A percentile compares a stretch with the other conserved stretches of the same genome.
These are phyloP conservation scores for Epinephelus lanceolatus DNA, from an alignment of 2,113 vertebrate species.

Conservation along the genomic window DNA sequence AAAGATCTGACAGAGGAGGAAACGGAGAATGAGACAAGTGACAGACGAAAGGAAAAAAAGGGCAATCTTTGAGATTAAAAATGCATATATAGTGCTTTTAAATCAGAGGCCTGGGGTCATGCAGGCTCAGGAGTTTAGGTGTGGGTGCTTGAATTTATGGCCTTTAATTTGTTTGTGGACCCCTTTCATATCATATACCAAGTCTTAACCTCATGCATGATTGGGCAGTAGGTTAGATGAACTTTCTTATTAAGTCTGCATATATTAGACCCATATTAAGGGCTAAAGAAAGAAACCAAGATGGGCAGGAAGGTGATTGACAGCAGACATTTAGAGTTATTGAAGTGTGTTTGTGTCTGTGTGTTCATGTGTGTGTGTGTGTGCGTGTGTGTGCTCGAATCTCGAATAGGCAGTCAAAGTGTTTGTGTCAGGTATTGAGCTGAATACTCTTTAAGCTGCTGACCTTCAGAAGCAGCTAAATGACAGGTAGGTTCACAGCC, in stretches of 20 bases:
- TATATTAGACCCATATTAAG: constrained; percentile 53
- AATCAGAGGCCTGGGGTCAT: constrained; percentile 37
- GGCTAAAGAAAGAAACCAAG: constrained; percentile 25
- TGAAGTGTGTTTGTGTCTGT: constrained; percentile 26
- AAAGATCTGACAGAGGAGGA: constrained; percentile 51
- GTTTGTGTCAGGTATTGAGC: constrained; percentile 65
- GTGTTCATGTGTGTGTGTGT: neutral
- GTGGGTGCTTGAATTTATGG: constrained; percentile 18
- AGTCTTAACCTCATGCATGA: constrained; percentile 17
- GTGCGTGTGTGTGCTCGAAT: constrained; percentile 3
- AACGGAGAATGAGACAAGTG: constrained; percentile 38
- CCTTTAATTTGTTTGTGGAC: constrained; percentile 38
- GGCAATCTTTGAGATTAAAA: constrained; percentile 71
- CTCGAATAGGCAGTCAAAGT: neutral
- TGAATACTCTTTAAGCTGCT: constrained; percentile 63
- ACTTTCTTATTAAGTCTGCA: constrained; percentile 38
- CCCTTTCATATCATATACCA: constrained; percentile 39
- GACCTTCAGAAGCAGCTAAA: constrained; percentile 72
- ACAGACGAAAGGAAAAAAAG: constrained; percentile 28
- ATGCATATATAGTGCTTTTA: constrained; percentile 61
- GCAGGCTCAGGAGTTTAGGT: constrained; percentile 1
- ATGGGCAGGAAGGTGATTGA: constrained; percentile 39
- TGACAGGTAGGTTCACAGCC: constrained; percentile 63
- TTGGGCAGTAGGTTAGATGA: constrained; percentile 20
- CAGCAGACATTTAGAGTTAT: constrained; percentile 61